Percentiles rank a stretch among this genome's conserved stretches.
Conservation (phyloP, 2,113 vertebrate species). For the Thryonomys swinderianus region DNA sequence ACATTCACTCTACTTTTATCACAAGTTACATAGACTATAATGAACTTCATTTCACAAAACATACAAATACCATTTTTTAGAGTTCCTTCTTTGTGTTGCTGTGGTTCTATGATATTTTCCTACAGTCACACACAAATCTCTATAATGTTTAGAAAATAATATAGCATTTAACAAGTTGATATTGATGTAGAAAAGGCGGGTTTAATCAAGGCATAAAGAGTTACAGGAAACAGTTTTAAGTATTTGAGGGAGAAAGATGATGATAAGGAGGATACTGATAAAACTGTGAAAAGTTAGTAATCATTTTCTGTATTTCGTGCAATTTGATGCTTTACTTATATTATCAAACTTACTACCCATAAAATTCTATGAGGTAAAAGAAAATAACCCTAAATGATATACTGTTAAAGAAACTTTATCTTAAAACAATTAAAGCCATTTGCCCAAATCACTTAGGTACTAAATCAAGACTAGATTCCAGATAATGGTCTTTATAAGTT, state of each 20-base stretch:
- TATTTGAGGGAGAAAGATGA: not conserved
- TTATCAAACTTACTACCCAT: not conserved
- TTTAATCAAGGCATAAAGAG: not conserved
- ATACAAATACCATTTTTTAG: not conserved
- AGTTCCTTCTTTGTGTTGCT: not conserved
- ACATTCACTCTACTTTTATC: not conserved
- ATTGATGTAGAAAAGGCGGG: not conserved
- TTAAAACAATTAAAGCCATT: not conserved
- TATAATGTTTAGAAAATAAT: not conserved
- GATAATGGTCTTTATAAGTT: not conserved
- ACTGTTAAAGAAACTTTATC: not conserved
- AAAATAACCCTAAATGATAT: not conserved
- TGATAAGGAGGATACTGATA: not conserved
- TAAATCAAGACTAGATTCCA: not conserved
- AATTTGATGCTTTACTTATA: not conserved
- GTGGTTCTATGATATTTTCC: not conserved
- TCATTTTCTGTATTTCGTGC: not conserved
- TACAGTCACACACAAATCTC: not conserved
- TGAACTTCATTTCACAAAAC: not conserved
- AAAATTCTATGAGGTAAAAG: not conserved
- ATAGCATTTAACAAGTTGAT: not conserved
- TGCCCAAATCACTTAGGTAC: not conserved
- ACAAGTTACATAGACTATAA: not conserved
- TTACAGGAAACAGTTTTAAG: not conserved
- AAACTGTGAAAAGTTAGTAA: not conserved